A percentile compares a stretch with the other conserved stretches of the same genome.
These are phyloP conservation scores for Subacronicta megacephala DNA, from an alignment of 2,888 invertebrate genomes.

Conservation along the genomic window DNA sequence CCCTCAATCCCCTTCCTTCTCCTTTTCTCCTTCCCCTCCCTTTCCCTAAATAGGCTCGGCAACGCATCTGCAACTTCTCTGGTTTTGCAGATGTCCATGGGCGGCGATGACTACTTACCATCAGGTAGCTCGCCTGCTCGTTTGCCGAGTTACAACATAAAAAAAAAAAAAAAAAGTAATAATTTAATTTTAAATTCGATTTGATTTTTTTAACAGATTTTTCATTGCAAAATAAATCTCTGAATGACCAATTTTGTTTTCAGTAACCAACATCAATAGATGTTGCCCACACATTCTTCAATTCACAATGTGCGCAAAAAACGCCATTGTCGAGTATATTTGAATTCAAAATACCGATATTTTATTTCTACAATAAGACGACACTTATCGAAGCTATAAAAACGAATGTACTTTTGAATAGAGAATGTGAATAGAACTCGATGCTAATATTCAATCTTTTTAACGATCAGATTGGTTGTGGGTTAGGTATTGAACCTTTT, in stretches of 20 bases:
- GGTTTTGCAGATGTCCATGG: too few species aligned
- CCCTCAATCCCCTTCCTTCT: too few species aligned
- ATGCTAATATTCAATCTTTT: slow-evolving; percentile 13
- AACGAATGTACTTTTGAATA: slow-evolving; percentile 24
- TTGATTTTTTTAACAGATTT: slow-evolving; percentile 6
- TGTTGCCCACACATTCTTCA: slow-evolving; percentile 4
- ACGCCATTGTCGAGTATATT: slow-evolving; percentile 32
- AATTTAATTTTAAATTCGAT: slow-evolving; percentile 5
- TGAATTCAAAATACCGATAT: slow-evolving; percentile 32
- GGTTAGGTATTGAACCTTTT: slow-evolving; percentile 9
- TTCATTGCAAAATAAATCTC: slow-evolving; percentile 1
- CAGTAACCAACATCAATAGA: slow-evolving; percentile 22
- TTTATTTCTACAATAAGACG: slow-evolving; percentile 16
- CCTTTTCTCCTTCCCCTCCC: too few species aligned
- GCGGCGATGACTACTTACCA: too few species aligned
- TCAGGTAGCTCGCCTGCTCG: too few species aligned
- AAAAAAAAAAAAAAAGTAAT: neutral
- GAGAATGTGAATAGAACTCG: slow-evolving; percentile 37
- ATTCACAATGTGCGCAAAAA: slow-evolving; percentile 22
- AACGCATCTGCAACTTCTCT: too few species aligned
- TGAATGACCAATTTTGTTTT: slow-evolving; percentile 20
- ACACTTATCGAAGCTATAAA: slow-evolving; percentile 33
- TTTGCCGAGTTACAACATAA: too few species aligned
- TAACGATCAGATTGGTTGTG: slow-evolving; percentile 3
- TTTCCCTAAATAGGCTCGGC: too few species aligned